These are phyloP conservation scores for Chlamydotis undulata DNA, from an alignment of 2,113 vertebrate genomes.

Conservation along the genomic window DNA sequence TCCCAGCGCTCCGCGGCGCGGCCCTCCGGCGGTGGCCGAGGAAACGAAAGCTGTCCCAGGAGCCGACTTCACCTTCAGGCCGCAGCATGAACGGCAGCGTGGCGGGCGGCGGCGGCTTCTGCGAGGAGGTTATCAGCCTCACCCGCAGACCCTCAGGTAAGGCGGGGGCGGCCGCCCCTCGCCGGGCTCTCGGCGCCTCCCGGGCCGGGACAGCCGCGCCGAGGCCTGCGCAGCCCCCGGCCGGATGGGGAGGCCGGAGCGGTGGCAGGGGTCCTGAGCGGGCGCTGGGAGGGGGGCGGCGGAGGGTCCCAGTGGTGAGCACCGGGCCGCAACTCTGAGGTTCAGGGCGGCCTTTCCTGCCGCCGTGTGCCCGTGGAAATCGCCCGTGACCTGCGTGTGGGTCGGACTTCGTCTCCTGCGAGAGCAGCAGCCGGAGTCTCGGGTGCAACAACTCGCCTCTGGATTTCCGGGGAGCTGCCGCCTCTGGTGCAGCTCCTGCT, in stretches of 20 bases:
- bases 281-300: background rate
- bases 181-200: background rate
- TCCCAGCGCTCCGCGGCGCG: conserved; percentile 40
- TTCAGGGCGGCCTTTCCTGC: background rate
- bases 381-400: background rate
- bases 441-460: rapidly evolving
- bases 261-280: no score
- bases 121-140: conserved; percentile 75
- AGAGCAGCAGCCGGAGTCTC: no score
- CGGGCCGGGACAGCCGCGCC: background rate
- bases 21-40: background rate
- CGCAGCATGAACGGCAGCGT: conserved; percentile 52
- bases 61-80: background rate
- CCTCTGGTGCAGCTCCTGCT: background rate
- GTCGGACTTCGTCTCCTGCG: no score
- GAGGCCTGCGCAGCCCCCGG: background rate
- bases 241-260: background rate
- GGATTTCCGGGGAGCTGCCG: rapidly evolving
- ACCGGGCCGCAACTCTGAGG: background rate
- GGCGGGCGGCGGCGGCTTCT: conserved; percentile 8
- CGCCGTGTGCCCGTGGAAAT: background rate
- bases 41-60: conserved; percentile 41
- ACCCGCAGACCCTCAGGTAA: conserved; percentile 77
- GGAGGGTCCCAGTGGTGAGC: background rate
- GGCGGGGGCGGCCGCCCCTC: background rate